These are phyloP conservation scores for Exephanes ischioxanthus DNA, from an alignment of 2,888 invertebrate species.

Conservation along the genomic window DNA sequence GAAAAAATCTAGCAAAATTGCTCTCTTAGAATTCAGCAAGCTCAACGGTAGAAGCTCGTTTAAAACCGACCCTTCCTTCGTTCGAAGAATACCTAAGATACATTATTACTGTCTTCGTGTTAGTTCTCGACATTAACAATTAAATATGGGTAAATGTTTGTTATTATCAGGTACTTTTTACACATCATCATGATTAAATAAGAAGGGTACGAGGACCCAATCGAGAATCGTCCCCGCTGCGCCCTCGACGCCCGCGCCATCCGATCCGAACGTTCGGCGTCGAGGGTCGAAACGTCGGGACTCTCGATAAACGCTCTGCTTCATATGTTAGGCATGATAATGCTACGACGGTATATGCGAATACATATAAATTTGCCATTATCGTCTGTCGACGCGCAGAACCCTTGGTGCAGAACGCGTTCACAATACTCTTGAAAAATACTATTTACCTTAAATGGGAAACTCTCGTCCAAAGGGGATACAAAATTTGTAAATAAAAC, in stretches of 20 bases:
- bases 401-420: slow-evolving; percentile 30
- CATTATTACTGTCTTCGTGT: slow-evolving; percentile 53
- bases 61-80: slow-evolving; percentile 38
- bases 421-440: slow-evolving; percentile 65
- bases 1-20: slow-evolving; percentile 50
- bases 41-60: slow-evolving; percentile 65
- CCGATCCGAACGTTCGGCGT: slow-evolving; percentile 17
- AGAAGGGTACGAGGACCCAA: slow-evolving; percentile 74
- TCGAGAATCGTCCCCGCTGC: slow-evolving; percentile 48
- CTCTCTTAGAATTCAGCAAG: slow-evolving; percentile 68
- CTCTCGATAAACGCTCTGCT: slow-evolving; percentile 58
- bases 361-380: slow-evolving; percentile 45
- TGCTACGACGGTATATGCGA: slow-evolving; percentile 62
- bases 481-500: slow-evolving; percentile 45
- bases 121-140: slow-evolving; percentile 56
- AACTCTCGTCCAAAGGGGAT: slow-evolving; percentile 19
- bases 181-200: slow-evolving; percentile 82
- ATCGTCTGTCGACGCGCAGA: slow-evolving; percentile 41
- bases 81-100: slow-evolving; percentile 47
- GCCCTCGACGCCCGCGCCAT: slow-evolving; percentile 32
- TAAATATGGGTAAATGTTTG: slow-evolving; percentile 71
- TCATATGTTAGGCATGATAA: slow-evolving; percentile 68
- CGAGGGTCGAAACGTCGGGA: slow-evolving; percentile 49
- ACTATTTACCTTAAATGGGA: slow-evolving; percentile 48
- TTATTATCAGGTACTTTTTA: slow-evolving; percentile 84